Percentiles rank a stretch among this genome's conserved stretches.
Evolutionary conservation across 2,888 invertebrate genomes (phyloP).

Genomic region (Linnaemya vulpina): DNA sequence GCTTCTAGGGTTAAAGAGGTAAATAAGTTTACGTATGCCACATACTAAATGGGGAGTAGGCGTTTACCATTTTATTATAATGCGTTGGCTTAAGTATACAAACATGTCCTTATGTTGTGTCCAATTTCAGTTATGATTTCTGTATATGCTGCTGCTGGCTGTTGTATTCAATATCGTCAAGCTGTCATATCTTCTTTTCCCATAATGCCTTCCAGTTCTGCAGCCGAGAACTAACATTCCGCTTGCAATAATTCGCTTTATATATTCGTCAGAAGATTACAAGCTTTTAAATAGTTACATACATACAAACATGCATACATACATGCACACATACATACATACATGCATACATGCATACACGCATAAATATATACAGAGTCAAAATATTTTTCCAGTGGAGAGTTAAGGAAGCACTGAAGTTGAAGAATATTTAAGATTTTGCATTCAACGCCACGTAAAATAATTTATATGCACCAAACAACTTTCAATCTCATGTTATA

Average conservation of each 20-base stretch:
- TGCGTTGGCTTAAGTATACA: conserved; percentile 36
- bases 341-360: no score
- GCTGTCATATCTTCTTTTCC: neutral
- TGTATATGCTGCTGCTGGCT: neutral
- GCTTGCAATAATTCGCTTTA: neutral
- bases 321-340: no score
- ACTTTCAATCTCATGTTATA: no score
- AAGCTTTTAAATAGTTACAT: no score
- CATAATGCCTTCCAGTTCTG: neutral
- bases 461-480: no score
- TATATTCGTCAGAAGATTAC: neutral
- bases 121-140: conserved; percentile 32
- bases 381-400: no score
- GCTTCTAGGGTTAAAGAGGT: neutral
- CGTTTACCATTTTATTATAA: conserved; percentile 44
- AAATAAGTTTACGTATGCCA: neutral
- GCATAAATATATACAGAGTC: no score
- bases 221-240: neutral
- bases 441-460: no score
- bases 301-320: no score
- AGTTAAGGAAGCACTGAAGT: no score
- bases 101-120: conserved; percentile 27
- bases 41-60: neutral
- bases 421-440: no score
- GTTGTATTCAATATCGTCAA: neutral